Base-by-base conservation (phyloP, 2,888 invertebrate genomes). In the Octonoba sinensis region DNA sequence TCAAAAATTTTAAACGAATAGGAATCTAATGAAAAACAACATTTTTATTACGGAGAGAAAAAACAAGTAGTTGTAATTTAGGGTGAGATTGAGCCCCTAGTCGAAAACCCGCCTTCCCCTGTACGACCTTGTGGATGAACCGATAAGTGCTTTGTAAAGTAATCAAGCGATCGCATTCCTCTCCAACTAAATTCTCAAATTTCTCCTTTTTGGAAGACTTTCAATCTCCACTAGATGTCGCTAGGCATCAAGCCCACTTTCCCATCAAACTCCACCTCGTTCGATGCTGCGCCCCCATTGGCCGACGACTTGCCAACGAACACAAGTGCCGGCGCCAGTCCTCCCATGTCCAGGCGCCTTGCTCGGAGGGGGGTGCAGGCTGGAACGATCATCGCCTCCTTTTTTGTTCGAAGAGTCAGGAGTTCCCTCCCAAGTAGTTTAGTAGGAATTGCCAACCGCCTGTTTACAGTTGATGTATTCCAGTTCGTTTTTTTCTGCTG, bases 271-370 rank as follows among this genome's bases (percentile, higher is more conserved):
- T 56, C 79, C 79, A 20, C 79, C 79, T 66, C 15, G 16, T 20
- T 8, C 11, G 27, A 47, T 51, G 16, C 13, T 16, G 49, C 18
- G 12, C n/a, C 46, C 57, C 47, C 13, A 73, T 81, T 67, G 79
- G 73, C 36, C 2, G 56, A 16, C 18, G 22, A 56, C 54, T 56
- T 49, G 73, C 54, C 47, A 67, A 81, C 24, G 79, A 56, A 81
- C 79, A 73, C 69, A 69, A 73, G 62, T 73, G 18, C 64, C 67
- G 79, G 79, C 79, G 79, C 79, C 79, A 81, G 73, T 36, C 47
- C 44, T 51, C 22, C 76, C 62, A 54, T 51, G 73, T 46, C 46
- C 56, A 64, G 79, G 79, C 79, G 79, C 73, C 79, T 69, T 22
- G 20, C 36, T 27, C 36, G 36, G 62, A 44, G 71, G 54, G 78